Conservation (phyloP, 2,113 vertebrate species). For the Rutilus rutilus region DNA sequence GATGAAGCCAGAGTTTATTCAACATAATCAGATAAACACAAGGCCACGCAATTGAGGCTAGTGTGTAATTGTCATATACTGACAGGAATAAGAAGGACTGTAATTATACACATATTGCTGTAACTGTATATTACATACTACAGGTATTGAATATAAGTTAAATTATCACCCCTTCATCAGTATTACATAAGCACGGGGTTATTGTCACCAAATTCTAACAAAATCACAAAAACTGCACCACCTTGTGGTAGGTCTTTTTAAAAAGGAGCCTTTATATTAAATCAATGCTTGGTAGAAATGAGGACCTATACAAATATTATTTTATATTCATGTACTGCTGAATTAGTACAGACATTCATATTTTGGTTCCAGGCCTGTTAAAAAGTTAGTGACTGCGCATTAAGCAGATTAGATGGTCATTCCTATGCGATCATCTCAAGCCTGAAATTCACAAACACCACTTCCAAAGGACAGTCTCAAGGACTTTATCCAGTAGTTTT, state of each 20-base stretch:
- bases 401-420: not conserved
- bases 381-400: not conserved
- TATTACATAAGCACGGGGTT: not conserved
- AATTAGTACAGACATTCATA: not conserved
- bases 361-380: not conserved
- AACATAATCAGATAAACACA: too few species aligned
- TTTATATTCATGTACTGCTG: not conserved
- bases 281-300: not conserved
- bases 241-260: constrained; percentile 67
- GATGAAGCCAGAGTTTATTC: not conserved
- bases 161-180: not conserved
- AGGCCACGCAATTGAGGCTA: too few species aligned
- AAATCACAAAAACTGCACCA: constrained; percentile 68
- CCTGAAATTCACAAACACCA: not conserved
- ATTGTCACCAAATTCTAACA: constrained; percentile 10
- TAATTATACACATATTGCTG: too few species aligned
- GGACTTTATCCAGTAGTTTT: not conserved
- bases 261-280: not conserved
- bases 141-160: not conserved
- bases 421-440: not conserved
- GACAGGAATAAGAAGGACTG: too few species aligned
- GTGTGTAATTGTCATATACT: too few species aligned
- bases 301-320: not conserved
- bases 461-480: not conserved
- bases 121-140: not conserved